phyloP scores from a whole-genome alignment of 2,797 vertebrate genomes.

The Orientallactaga sibirica region DNA sequence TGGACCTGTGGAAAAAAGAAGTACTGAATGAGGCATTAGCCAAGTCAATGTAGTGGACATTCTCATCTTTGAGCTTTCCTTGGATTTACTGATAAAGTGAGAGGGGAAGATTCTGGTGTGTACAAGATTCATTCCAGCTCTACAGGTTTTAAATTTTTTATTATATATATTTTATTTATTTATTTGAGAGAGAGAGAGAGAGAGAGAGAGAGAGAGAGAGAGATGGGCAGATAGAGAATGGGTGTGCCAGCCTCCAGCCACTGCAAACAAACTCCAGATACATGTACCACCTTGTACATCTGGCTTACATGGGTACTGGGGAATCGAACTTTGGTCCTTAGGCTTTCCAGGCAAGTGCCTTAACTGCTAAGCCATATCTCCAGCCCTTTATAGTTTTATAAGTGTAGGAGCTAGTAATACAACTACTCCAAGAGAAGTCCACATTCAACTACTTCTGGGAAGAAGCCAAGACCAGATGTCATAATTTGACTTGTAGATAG shows the following conservation, averaged over 20 bases:
- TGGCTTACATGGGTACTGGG: too few relatives aligned
- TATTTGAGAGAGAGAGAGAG: too few relatives aligned
- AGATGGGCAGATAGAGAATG: too few relatives aligned
- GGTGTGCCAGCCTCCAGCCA: too few relatives aligned
- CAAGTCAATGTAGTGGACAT: not conserved
- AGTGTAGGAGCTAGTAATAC: not conserved
- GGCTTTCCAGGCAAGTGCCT: too few relatives aligned
- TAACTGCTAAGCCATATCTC: too few relatives aligned
- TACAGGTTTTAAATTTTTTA: too few relatives aligned
- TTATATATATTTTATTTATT: too few relatives aligned
- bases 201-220: too few relatives aligned
- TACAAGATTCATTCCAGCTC: not conserved
- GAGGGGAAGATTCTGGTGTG: not conserved
- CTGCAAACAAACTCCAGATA: too few relatives aligned
- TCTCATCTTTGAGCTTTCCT: not conserved
- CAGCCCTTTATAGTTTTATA: not conserved
- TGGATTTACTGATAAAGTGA: not conserved
- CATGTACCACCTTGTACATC: too few relatives aligned
- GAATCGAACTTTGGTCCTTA: too few relatives aligned
- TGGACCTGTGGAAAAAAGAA: not conserved
- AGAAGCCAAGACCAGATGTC: not conserved
- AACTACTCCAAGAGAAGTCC: not conserved
- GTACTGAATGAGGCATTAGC: fast-evolving
- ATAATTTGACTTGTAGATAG: not conserved
- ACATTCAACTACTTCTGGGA: constrained; percentile 30